Evolutionary conservation across 2,888 invertebrate genomes (phyloP), one percentile per base, ranked within the genome.

Genomic region (Schizotus pectinicornis): DNA sequence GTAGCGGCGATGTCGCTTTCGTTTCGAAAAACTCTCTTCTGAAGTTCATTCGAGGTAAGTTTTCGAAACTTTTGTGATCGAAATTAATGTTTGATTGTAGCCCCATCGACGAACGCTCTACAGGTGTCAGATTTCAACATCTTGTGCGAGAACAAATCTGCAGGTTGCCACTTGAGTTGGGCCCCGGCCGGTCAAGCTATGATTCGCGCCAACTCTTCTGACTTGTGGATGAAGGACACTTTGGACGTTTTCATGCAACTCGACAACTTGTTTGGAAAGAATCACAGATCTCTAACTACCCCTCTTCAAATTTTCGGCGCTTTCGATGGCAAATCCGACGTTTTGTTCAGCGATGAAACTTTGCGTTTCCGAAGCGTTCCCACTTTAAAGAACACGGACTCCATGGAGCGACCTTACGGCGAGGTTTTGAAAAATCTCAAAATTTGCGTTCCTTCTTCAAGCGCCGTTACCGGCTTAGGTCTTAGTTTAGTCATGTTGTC

Each of bases 1-100:
- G 85, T 0, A 83, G 81, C 57, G 90, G 85, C 3, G 92, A 94
- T 69, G 91, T 94, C 0, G 92, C 92, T 0, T 93, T 94, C 67
- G 79, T 94, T 3, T 79, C 79, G 0, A 69, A 71, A 39, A 77
- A 76, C 63, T 71, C 71, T 11, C 65, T 79, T 6, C 56, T 59
- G 6, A 65, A 69, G 45, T 78, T 74, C 53, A 60, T 87, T 67
- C 80, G 83, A 63, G 85, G 88, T 86, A 77, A 79, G 71, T 61
- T 52, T 61, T 59, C 34, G 35, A 54, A 39, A 51, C 58, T 56
- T 53, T 46, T 45, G 12, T 38, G 6, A 50, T 50, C 48, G 7
- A 34, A 30, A 47, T 53, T 53, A 22, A 22, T 5, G 5, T 22
- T 22, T 22, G 22, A 22, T 22, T 22, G 5, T 5, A 22, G 22